phyloP scores from a whole-genome alignment of 1,140 invertebrate species.

The Druon quercuslanigerum region DNA sequence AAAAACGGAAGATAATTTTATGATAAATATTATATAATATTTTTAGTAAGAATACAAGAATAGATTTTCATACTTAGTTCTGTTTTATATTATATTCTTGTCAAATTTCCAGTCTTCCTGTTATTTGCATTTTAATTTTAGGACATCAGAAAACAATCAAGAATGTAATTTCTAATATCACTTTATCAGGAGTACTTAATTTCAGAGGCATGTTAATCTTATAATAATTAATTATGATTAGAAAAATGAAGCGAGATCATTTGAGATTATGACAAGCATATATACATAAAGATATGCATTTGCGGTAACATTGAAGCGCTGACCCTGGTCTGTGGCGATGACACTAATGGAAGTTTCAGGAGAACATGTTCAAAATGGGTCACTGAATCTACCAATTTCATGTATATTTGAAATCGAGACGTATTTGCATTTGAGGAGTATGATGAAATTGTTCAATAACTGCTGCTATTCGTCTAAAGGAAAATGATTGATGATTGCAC shows the following conservation, averaged over 20 bases:
- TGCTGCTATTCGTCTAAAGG: not conserved
- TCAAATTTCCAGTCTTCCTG: too few relatives aligned
- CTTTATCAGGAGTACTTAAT: not conserved
- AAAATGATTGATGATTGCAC: slow-evolving; percentile 12
- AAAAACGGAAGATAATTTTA: too few relatives aligned
- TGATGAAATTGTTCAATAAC: not conserved
- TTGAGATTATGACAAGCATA: not conserved
- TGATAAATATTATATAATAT: too few relatives aligned
- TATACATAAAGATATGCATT: not conserved
- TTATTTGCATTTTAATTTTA: too few relatives aligned
- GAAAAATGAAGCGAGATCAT: not conserved
- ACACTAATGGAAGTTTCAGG: slow-evolving; percentile 27
- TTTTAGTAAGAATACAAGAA: too few relatives aligned
- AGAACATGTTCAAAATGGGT: slow-evolving; percentile 14
- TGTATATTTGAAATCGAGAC: slow-evolving; percentile 19
- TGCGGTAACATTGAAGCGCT: not conserved
- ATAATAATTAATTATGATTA: not conserved
- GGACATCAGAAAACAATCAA: too few relatives aligned
- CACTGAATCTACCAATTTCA: slow-evolving; percentile 20
- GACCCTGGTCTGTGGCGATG: slow-evolving; percentile 1
- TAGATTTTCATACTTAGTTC: too few relatives aligned
- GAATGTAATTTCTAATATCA: too few relatives aligned
- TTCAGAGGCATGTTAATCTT: not conserved
- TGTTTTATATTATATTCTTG: too few relatives aligned
- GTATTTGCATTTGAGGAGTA: not conserved